phyloP scores from a whole-genome alignment of 2,797 vertebrate genomes.

The Tokudaia tokunoshimensis region DNA sequence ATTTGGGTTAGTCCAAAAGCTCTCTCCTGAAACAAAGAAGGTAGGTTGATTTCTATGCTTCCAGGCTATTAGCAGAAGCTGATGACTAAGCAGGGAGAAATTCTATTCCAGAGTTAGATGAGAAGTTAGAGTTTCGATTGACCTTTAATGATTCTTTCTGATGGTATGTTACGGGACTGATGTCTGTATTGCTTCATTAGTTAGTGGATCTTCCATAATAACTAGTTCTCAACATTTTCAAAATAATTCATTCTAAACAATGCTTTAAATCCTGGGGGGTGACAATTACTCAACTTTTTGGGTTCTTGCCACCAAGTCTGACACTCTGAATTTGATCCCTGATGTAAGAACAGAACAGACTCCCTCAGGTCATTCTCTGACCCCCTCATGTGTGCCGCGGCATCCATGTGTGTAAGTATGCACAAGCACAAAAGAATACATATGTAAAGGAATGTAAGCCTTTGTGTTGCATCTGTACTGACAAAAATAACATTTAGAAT shows the following conservation, averaged over 20 bases:
- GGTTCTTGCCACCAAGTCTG: background rate
- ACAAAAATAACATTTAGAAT: background rate
- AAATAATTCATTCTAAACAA: conserved; percentile 16
- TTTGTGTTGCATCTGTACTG: background rate
- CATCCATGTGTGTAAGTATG: background rate
- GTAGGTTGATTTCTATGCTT: background rate
- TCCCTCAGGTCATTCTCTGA: background rate
- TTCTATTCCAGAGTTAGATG: background rate
- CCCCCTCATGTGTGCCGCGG: too few relatives aligned
- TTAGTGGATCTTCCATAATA: background rate
- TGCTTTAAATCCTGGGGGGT: background rate
- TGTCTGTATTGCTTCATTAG: background rate
- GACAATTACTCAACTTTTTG: background rate
- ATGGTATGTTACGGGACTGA: background rate
- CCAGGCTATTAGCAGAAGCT: background rate
- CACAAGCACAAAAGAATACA: background rate
- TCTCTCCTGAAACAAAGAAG: background rate
- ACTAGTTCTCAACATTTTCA: background rate
- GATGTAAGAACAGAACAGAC: background rate
- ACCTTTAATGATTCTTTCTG: background rate
- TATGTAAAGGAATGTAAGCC: background rate
- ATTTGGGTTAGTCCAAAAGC: background rate
- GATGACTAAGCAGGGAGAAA: background rate
- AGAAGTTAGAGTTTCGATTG: background rate
- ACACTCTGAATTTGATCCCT: background rate